Evolutionary conservation across 2,888 invertebrate species (phyloP).

Genomic region (Rhodophaea formosa): DNA sequence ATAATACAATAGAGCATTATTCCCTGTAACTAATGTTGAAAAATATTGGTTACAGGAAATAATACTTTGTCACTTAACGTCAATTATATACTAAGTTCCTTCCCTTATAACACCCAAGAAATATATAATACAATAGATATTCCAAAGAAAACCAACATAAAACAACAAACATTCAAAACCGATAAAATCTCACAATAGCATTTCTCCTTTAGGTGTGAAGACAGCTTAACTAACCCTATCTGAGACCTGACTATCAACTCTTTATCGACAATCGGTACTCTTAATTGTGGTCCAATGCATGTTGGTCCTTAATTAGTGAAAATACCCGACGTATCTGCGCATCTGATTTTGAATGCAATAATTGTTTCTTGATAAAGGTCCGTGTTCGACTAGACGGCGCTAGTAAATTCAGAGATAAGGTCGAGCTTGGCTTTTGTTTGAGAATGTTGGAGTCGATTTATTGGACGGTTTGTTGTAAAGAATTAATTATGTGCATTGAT

Average conservation of each 20-base stretch:
- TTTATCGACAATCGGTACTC: conserved; percentile 73
- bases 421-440: conserved; percentile 4
- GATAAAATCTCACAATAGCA: conserved; percentile 16
- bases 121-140: too few species aligned
- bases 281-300: conserved; percentile 74
- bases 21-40: too few species aligned
- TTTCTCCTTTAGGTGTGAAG: conserved; percentile 65
- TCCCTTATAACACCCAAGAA: too few species aligned
- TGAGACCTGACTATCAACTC: conserved; percentile 56
- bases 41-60: too few species aligned
- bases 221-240: conserved; percentile 60
- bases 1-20: too few species aligned
- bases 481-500: background rate
- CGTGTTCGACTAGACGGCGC: conserved; percentile 39
- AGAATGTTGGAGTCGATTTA: conserved; percentile 4
- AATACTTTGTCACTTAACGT: too few species aligned
- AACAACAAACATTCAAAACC: background rate
- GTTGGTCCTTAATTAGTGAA: conserved; percentile 77
- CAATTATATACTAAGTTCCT: too few species aligned
- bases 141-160: background rate
- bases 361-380: conserved; percentile 71
- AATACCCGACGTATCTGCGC: conserved; percentile 67
- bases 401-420: conserved; percentile 28
- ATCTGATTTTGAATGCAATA: conserved; percentile 80
- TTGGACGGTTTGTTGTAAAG: background rate